Evolutionary conservation across 1,140 invertebrate species (phyloP), one percentile per base, ranked within the genome.

Genomic region (Drosophila arizonae): DNA sequence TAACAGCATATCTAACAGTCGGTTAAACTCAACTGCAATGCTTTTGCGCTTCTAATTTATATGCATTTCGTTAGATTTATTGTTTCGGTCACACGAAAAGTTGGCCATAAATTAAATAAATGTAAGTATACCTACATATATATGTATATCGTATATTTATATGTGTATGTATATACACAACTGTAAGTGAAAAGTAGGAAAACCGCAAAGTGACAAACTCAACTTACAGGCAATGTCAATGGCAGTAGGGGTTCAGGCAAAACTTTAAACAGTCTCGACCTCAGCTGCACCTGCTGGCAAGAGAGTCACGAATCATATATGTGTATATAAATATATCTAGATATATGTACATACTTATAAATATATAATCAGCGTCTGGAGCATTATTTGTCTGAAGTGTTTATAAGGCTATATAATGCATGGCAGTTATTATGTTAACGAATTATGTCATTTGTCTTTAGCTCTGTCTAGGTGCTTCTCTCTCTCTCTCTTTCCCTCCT

Each of bases 21-120:
- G 24, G 1, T 50, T 6, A 1, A 24, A 50, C 21, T 6, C 48
- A 13, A 26, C 10, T 6, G 21, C 48, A 50, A n/a, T 13, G 11
- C 5, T 50, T 21, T 50, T 50, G 10, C 4, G 11, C 15, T 26
- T 46, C 15, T 50, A 50, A 24, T 50, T 64, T 73, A 79, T 79
- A 76, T 72, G 64, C 76, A 82, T 72, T 82, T 70, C 56, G 48
- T 63, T 79, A 51, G 60, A 84, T 82, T 82, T 79, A 82, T 82
- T 84, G 68, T 82, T 79, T 82, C 66, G 55, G 75, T 85, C 81
- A 79, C 76, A 84, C 80, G 76, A 84, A 82, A 78, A 84, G 43
- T 43, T 61, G 17, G 62, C 64, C 64, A 82, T 84, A 72, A 79
- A 84, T 82, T 84, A 76, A 66, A 60, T 45, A 72, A 56, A 56